Evolutionary conservation across 2,113 vertebrate species (phyloP).

Genomic region (Pelecanus crispus): DNA sequence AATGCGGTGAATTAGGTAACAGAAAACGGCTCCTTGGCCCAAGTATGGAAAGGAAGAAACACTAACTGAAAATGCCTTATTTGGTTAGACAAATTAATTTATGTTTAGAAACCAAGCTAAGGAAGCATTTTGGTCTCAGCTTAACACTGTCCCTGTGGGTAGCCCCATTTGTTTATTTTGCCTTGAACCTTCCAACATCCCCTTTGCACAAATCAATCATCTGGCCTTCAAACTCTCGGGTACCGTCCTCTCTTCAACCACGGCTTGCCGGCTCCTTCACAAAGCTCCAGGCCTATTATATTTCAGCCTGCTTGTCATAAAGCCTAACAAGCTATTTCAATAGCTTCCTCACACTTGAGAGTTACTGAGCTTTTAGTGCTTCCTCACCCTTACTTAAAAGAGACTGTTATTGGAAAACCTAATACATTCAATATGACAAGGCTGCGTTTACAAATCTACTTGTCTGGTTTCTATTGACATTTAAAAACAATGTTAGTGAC

Average conservation of each 20-base stretch:
- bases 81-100: not conserved
- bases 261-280: not conserved
- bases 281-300: constrained; percentile 6
- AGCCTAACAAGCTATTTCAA: constrained; percentile 42
- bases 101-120: not conserved
- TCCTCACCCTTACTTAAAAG: constrained; percentile 35
- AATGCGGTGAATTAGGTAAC: not conserved
- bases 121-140: not conserved
- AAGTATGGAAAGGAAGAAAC: not conserved
- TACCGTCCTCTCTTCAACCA: not conserved
- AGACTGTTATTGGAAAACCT: constrained; percentile 28
- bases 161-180: constrained; percentile 31
- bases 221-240: not conserved
- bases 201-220: constrained; percentile 39
- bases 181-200: constrained; percentile 12
- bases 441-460: constrained; percentile 16
- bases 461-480: constrained; percentile 62
- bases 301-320: constrained; percentile 20
- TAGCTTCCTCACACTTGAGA: constrained; percentile 19
- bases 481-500: constrained; percentile 61
- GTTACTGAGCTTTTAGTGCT: constrained; percentile 31
- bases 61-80: constrained; percentile 2
- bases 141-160: not conserved
- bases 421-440: constrained; percentile 39
- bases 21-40: not conserved